A percentile compares a stretch with the other conserved stretches of the same genome.
These are phyloP conservation scores for Heptranchias perlo DNA, from an alignment of 2,113 vertebrate species.

Conservation along the genomic window DNA sequence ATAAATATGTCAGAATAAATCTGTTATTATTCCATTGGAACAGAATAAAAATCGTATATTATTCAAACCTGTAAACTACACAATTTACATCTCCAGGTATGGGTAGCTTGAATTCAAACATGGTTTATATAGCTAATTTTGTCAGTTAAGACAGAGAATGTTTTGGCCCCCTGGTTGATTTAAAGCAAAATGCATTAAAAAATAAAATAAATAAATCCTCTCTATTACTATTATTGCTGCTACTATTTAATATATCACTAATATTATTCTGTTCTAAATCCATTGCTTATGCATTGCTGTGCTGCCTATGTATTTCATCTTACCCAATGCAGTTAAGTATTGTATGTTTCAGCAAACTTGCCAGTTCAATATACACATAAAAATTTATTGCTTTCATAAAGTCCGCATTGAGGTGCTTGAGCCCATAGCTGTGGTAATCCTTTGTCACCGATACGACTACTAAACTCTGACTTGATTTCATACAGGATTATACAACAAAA, in stretches of 20 bases:
- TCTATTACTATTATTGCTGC: constrained; percentile 21
- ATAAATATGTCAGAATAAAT: not conserved
- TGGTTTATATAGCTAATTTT: constrained; percentile 26
- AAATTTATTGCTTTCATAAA: constrained; percentile 38
- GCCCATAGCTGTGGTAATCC: constrained; percentile 9
- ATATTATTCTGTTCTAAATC: constrained; percentile 31
- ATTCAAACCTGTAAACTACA: not conserved
- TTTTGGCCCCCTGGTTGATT: constrained; percentile 19
- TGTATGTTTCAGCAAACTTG: constrained; percentile 36
- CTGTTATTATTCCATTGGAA: not conserved
- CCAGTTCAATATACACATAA: constrained; percentile 38
- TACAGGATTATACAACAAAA: constrained; percentile 24
- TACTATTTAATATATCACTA: constrained; percentile 36
- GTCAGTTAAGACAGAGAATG: constrained; percentile 20
- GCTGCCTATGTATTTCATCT: constrained; percentile 35
- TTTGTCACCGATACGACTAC: constrained; percentile 3
- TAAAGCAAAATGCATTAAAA: constrained; percentile 26
- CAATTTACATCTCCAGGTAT: not conserved
- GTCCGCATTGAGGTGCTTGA: constrained; percentile 21
- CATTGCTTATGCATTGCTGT: constrained; percentile 30
- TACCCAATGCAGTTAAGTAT: constrained; percentile 26
- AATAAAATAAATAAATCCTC: constrained; percentile 33
- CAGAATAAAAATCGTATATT: not conserved
- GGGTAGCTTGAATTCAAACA: constrained; percentile 17
- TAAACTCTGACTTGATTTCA: constrained; percentile 28